phyloP scores from a whole-genome alignment of 2,888 invertebrate genomes.

The Ormyrus rosae region DNA sequence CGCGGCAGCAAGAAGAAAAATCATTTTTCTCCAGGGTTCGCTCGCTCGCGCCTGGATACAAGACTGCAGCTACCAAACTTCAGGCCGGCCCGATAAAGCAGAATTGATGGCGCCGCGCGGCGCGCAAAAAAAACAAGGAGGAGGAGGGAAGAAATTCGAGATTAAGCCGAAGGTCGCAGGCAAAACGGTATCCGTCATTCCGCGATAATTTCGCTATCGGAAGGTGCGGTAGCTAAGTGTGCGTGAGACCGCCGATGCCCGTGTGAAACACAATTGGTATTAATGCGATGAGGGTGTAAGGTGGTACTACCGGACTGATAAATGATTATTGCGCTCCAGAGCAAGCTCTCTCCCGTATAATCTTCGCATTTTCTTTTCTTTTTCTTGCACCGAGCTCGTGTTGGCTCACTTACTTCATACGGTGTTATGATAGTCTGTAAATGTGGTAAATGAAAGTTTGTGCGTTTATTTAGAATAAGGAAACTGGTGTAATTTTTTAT shows the following conservation, averaged over 20 bases:
- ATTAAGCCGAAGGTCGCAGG: conserved; percentile 13
- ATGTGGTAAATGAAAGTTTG: too few species aligned
- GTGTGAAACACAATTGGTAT: conserved; percentile 70
- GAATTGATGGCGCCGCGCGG: conserved; percentile 38
- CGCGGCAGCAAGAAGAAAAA: conserved; percentile 9
- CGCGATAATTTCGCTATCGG: conserved; percentile 39
- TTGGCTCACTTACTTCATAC: too few species aligned
- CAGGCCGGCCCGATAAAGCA: conserved; percentile 38
- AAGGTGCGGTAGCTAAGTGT: background rate
- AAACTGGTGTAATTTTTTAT: too few species aligned
- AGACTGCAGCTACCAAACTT: background rate
- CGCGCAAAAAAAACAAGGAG: background rate
- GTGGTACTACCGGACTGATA: conserved; percentile 62
- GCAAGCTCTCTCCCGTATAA: conserved; percentile 17
- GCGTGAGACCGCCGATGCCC: conserved; percentile 4
- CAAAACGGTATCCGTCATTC: conserved; percentile 34
- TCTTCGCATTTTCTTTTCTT: conserved; percentile 57
- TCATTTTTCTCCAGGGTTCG: conserved; percentile 34
- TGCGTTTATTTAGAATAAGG: too few species aligned
- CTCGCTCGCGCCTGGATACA: too few species aligned
- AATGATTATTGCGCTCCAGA: conserved; percentile 62
- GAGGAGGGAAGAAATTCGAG: conserved; percentile 28
- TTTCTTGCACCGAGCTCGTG: background rate
- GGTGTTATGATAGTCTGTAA: too few species aligned
- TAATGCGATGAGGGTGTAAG: conserved; percentile 64